phyloP scores from a whole-genome alignment of 2,797 vertebrate species.

The Tolypeutes matacus region DNA sequence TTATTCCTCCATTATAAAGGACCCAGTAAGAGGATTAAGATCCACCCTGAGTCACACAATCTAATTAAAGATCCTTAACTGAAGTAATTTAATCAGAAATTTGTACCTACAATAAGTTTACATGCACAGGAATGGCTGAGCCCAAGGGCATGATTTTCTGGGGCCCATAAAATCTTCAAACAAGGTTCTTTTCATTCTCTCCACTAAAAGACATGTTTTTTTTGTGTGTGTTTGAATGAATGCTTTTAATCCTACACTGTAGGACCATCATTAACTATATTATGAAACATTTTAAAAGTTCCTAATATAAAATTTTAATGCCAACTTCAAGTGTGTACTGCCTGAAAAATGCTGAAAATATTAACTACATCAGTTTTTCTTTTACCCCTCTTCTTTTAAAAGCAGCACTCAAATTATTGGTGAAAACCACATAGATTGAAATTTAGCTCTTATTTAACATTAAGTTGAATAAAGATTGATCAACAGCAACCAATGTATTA shows the following conservation, averaged over 20 bases:
- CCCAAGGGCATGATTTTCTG: no score
- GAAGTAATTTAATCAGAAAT: no score
- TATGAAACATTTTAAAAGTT: not conserved
- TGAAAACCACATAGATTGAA: constrained; percentile 41
- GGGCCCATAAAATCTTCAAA: no score
- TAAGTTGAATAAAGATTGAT: not conserved
- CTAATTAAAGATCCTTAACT: no score
- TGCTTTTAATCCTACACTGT: not conserved
- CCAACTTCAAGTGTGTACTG: not conserved
- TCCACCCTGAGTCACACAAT: no score
- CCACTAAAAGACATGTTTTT: not conserved
- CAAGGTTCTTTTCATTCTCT: not conserved
- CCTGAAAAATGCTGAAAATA: constrained; percentile 55
- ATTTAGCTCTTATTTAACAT: not conserved
- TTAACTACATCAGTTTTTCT: not conserved
- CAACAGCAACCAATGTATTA: not conserved
- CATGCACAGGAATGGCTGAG: no score
- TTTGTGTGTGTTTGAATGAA: constrained; percentile 9
- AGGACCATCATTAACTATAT: not conserved
- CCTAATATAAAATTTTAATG: constrained; percentile 43
- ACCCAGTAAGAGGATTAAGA: no score
- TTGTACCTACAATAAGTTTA: no score
- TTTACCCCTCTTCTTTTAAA: constrained; percentile 21
- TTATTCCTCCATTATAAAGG: no score
- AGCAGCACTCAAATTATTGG: constrained; percentile 47